Base-by-base conservation (phyloP, 1,140 invertebrate genomes). In the Pteromalus puparum region DNA sequence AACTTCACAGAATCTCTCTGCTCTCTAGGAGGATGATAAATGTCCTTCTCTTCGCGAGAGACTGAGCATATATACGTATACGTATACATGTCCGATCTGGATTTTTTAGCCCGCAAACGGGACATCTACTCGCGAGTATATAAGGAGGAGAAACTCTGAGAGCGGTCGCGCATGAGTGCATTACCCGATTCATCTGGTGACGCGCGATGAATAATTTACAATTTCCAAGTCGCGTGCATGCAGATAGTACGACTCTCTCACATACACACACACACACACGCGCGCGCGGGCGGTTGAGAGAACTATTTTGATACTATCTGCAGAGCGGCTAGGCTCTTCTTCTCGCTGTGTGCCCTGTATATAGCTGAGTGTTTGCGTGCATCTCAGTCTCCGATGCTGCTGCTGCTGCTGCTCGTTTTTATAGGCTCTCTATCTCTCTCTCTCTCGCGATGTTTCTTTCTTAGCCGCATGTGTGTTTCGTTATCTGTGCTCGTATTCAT, bases 121-220 rank as follows among this genome's bases (percentile, higher is more conserved):
- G 76, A 70, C 61, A 79, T 72, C 34, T 34, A 13, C 21, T 18
- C 46, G 34, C 78, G 34, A 74, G 82, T n/a, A n/a, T n/a, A n/a
- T n/a, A n/a, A 38, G 30, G n/a, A 34, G 15, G 46, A 48, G 46
- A 53, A 21, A 53, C 53, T 61, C 18, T 67, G 48, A 75, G 74
- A 30, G 78, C 53, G 30, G 42, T 84, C 75, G 81, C 85, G 86
- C 81, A 86, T 83, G 85, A 89, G 87, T 86, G 85, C 88, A 85
- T 87, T 87, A 87, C 79, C 73, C 87, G 89, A 89, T 90, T 88
- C 87, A 89, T 88, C 88, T 86, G 86, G 65, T 84, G 73, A 85
- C 87, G 87, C 86, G 88, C 77, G 87, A 88, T 89, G 87, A 90
- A 89, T 89, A 89, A 89, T 89, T 90, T 89, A 87, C 87, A 85